A percentile compares a stretch with the other conserved stretches of the same genome.
Conservation (phyloP, 2,113 vertebrate genomes). For the Gallinago paraguaiae region DNA sequence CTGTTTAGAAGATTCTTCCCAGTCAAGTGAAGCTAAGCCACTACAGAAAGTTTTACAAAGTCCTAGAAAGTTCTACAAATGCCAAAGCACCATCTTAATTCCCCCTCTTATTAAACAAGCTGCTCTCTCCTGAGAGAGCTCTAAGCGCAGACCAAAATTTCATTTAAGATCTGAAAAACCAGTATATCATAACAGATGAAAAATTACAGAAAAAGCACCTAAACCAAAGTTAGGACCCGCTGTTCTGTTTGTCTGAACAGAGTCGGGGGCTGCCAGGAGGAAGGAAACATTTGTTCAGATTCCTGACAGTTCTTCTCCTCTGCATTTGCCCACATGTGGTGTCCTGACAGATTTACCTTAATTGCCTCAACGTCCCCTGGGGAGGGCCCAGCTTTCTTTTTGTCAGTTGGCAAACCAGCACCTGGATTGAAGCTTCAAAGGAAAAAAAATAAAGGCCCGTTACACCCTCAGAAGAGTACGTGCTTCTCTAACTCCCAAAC, state of each 20-base stretch:
- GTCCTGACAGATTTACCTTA: constrained; percentile 80
- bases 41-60: not conserved
- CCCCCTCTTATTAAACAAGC: not conserved
- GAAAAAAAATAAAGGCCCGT: not conserved
- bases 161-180: not conserved
- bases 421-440: constrained; percentile 90
- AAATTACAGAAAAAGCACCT: not conserved
- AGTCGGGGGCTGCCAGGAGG: not conserved
- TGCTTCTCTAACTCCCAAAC: constrained; percentile 84
- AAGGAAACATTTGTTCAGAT: not conserved
- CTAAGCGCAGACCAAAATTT: not conserved
- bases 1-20: not conserved
- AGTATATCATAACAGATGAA: not conserved
- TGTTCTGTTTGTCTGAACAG: not conserved
- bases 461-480: not conserved
- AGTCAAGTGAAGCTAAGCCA: not conserved
- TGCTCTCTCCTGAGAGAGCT: not conserved
- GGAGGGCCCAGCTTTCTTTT: constrained; percentile 89
- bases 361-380: constrained; percentile 95
- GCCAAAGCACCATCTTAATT: not conserved
- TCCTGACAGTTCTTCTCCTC: accelerated
- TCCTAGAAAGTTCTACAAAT: not conserved
- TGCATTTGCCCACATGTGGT: accelerated
- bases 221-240: not conserved
- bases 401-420: constrained; percentile 86